Base-by-base conservation (phyloP, 2,888 invertebrate species). In the Leucoma salicis region DNA sequence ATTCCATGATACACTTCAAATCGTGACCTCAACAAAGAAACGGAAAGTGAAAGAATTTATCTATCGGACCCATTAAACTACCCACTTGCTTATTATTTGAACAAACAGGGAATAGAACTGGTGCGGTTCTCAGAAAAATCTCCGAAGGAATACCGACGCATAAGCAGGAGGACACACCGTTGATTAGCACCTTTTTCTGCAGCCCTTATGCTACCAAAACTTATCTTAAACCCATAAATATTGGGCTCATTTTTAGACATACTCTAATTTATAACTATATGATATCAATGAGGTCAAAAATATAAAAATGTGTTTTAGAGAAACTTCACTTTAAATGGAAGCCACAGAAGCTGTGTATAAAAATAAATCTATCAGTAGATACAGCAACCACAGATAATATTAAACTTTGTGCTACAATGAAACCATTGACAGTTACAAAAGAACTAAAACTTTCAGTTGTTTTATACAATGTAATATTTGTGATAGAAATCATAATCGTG, bases 401-500 rank as follows among this genome's bases (percentile, higher is more conserved):
- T 69, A 49, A 66, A 72, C 64, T 61, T 50, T 71, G 67, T 41
- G 37, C 16, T 14, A 13, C 27, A 25, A 51, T 45, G 45, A 62
- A 53, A 67, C 47, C 34, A 57, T 53, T 57, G 50, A 63, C 44
- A 61, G 52, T 67, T 52, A 51, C 36, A 42, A 39, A 39, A 36
- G 31, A 49, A 49, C 39, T 28, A 38, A 44, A 47, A 54, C 54
- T 55, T 66, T 64, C 60, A 65, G 58, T 56, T 59, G 61, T 63
- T 69, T 66, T 68, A 68, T 73, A 82, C 78, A 75, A 72, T 78
- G 79, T 83, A 74, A 78, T 81, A 82, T 81, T 82, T 85, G 84
- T 84, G 78, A 87, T 85, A 83, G 86, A 85, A 83, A 87, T 82
- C 85, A 72, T 84, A 86, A 86, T 86, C 83, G 78, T 69, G 68